These are phyloP conservation scores for Sebastes iracundus DNA, from an alignment of 2,797 vertebrate genomes.

Conservation along the genomic window DNA sequence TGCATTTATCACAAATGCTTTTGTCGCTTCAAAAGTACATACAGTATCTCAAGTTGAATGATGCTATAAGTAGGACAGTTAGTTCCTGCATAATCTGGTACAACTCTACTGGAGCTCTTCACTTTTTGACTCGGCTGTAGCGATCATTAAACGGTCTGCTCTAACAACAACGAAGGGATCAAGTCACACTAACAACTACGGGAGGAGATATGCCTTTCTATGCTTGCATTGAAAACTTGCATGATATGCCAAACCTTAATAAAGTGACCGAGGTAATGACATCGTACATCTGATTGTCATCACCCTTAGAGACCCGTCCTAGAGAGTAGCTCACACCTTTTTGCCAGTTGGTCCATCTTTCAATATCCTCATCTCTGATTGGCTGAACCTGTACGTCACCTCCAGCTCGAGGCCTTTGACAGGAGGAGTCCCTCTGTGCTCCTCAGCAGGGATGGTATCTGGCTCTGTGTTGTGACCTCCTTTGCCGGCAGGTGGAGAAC, in stretches of 20 bases:
- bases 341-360: slow-evolving; percentile 69
- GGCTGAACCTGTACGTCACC: slow-evolving; percentile 61
- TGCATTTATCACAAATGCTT: slow-evolving; percentile 88
- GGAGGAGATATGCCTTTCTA: slow-evolving; percentile 85
- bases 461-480: slow-evolving; percentile 54
- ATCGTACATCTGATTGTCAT: slow-evolving; percentile 89
- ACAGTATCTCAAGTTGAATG: slow-evolving; percentile 79
- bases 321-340: slow-evolving; percentile 58
- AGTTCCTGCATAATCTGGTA: slow-evolving; percentile 89
- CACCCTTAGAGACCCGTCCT: slow-evolving; percentile 81
- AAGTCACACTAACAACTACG: slow-evolving; percentile 65
- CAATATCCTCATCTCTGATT: slow-evolving; percentile 50
- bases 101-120: slow-evolving; percentile 67
- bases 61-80: slow-evolving; percentile 81
- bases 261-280: slow-evolving; percentile 94
- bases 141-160: slow-evolving; percentile 41
- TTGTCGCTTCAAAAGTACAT: slow-evolving; percentile 88
- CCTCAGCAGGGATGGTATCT: slow-evolving; percentile 52
- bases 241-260: slow-evolving; percentile 90
- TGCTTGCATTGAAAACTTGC: slow-evolving; percentile 87
- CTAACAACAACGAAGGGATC: slow-evolving; percentile 53
- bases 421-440: slow-evolving; percentile 49
- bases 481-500: slow-evolving; percentile 71
- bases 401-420: slow-evolving; percentile 55
- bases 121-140: slow-evolving; percentile 59